phyloP scores from a whole-genome alignment of 2,113 vertebrate species.

The Cathartes aura region DNA sequence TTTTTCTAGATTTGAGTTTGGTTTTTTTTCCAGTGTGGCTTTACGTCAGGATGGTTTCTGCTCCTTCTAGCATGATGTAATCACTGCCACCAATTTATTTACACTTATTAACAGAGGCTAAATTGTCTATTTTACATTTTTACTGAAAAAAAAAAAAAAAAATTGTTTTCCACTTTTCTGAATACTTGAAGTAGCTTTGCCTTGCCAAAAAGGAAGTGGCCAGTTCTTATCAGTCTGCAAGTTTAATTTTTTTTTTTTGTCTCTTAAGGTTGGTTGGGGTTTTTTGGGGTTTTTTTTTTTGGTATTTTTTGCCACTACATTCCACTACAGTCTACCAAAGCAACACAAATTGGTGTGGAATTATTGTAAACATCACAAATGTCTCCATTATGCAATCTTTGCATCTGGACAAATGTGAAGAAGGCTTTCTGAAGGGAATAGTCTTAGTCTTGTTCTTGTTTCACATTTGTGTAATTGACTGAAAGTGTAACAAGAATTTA shows the following conservation, averaged over 20 bases:
- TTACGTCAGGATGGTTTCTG: background rate
- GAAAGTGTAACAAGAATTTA: background rate
- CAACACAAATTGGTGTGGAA: background rate
- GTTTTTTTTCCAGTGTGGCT: background rate
- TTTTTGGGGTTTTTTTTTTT: background rate
- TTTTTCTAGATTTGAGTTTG: background rate
- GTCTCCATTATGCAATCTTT: background rate
- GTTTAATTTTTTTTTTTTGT: background rate
- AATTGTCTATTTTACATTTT: background rate
- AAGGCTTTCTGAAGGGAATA: background rate
- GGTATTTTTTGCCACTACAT: background rate
- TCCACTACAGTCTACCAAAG: background rate
- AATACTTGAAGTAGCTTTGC: background rate
- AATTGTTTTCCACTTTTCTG: background rate
- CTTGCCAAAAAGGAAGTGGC: background rate
- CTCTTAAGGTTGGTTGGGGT: background rate
- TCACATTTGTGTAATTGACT: background rate
- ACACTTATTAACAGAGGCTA: background rate
- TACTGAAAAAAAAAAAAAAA: background rate
- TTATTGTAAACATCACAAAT: background rate
- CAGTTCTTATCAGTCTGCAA: background rate
- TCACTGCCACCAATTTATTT: background rate
- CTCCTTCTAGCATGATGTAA: background rate
- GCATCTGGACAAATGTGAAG: background rate
- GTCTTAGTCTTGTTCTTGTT: background rate